Evolutionary conservation across 2,888 invertebrate genomes (phyloP).

Genomic region (Campoplex nolae): DNA sequence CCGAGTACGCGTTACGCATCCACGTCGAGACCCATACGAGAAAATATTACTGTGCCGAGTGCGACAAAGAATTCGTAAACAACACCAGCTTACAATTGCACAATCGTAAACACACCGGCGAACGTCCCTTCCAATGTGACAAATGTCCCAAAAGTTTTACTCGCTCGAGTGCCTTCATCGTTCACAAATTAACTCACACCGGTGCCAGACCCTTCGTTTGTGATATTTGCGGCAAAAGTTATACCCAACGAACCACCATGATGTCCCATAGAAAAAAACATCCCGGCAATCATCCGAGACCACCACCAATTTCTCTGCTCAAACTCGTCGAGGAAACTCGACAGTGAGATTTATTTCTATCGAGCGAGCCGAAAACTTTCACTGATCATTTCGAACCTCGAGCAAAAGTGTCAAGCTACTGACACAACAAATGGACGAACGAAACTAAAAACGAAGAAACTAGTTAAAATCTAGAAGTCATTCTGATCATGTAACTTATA

Average conservation of each 20-base stretch:
- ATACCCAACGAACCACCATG: conserved; percentile 60
- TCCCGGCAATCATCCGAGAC: conserved; percentile 61
- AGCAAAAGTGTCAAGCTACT: background rate
- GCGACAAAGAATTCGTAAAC: conserved; percentile 48
- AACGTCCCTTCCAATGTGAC: conserved; percentile 79
- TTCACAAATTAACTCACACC: conserved; percentile 43
- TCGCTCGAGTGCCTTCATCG: conserved; percentile 72
- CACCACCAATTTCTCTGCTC: conserved; percentile 23
- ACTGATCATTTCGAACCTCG: background rate
- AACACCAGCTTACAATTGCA: conserved; percentile 79
- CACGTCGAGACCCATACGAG: conserved; percentile 29
- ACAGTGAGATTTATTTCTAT: conserved; percentile 59
- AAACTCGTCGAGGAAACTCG: conserved; percentile 66
- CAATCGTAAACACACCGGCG: conserved; percentile 81
- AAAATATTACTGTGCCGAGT: conserved; percentile 30
- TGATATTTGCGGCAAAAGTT: conserved; percentile 54
- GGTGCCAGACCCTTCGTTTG: conserved; percentile 57
- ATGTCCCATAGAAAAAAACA: conserved; percentile 64
- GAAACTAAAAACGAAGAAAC: conserved; percentile 68
- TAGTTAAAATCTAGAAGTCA: background rate
- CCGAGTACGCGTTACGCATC: conserved; percentile 27
- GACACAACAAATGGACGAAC: background rate
- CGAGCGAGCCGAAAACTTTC: background rate
- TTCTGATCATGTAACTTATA: background rate
- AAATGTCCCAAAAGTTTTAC: conserved; percentile 81